These are phyloP conservation scores for Diachasmimorpha longicaudata DNA, from an alignment of 1,140 invertebrate genomes.

Conservation along the genomic window DNA sequence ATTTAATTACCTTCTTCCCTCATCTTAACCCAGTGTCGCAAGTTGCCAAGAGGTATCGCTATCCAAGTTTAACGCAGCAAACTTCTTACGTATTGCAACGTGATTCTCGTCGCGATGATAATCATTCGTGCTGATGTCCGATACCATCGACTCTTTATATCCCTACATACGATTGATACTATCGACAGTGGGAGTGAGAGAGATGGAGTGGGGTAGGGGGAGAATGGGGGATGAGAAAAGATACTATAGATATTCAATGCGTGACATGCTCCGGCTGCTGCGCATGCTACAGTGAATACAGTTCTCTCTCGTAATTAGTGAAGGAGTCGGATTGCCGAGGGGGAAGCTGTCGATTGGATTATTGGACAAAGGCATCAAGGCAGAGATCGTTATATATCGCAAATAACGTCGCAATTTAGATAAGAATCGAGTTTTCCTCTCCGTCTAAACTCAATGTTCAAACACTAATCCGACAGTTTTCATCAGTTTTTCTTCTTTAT, in stretches of 20 bases:
- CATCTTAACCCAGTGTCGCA: neutral
- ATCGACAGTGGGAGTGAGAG: constrained; percentile 35
- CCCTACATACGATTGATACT: constrained; percentile 34
- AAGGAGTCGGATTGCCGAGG: constrained; percentile 24
- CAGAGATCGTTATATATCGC: constrained; percentile 18
- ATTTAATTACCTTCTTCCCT: constrained; percentile 43
- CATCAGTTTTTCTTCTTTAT: too few relatives aligned
- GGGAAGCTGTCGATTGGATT: constrained; percentile 28
- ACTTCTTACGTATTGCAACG: constrained; percentile 1
- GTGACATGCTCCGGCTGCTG: constrained; percentile 25
- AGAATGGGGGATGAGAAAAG: too few relatives aligned
- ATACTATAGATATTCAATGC: constrained; percentile 12
- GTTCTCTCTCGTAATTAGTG: constrained; percentile 35
- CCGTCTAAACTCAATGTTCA: too few relatives aligned
- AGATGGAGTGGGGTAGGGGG: constrained; percentile 20
- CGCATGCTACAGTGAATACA: neutral
- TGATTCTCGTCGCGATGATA: neutral
- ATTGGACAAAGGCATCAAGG: constrained; percentile 26
- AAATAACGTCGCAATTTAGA: neutral
- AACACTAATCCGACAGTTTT: too few relatives aligned
- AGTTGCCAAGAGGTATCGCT: neutral
- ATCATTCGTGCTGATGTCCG: neutral
- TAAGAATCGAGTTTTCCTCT: neutral
- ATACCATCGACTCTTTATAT: constrained; percentile 21
- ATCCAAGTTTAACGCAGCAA: neutral